phyloP scores from a whole-genome alignment of 2,888 invertebrate genomes.

The Actias luna region DNA sequence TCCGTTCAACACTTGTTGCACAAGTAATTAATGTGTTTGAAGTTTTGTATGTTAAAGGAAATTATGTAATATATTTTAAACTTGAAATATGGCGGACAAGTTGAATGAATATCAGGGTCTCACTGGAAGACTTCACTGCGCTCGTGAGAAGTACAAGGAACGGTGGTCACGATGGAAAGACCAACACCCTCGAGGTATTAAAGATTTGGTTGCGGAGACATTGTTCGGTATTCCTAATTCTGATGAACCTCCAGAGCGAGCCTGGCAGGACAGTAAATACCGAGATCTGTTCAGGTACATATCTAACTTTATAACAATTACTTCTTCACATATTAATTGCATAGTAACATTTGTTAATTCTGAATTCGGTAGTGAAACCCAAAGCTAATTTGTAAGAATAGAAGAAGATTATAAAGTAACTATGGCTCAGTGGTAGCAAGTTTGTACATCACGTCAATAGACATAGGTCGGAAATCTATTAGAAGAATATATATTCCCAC shows the following conservation, averaged over 20 bases:
- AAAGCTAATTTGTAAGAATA: too few species aligned
- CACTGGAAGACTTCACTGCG: constrained; percentile 85
- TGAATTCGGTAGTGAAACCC: too few species aligned
- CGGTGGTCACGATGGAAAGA: constrained; percentile 84
- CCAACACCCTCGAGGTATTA: constrained; percentile 78
- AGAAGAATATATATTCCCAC: too few species aligned
- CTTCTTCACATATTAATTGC: too few species aligned
- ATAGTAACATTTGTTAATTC: too few species aligned
- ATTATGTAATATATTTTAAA: neutral
- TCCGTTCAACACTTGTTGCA: neutral
- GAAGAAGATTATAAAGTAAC: too few species aligned
- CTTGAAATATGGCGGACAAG: constrained; percentile 85
- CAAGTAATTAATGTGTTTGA: neutral
- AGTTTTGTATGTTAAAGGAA: neutral
- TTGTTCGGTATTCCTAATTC: constrained; percentile 69
- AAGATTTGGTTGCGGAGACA: constrained; percentile 72
- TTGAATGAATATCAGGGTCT: constrained; percentile 90
- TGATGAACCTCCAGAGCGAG: constrained; percentile 60
- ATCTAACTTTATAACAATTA: neutral
- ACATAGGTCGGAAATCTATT: too few species aligned
- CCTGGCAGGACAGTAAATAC: constrained; percentile 64
- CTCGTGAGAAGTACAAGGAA: constrained; percentile 84
- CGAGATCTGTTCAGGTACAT: constrained; percentile 67
- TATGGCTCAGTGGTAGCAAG: too few species aligned
- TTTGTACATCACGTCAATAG: too few species aligned